Conservation (phyloP, 1,140 invertebrate species). For the Agrilus planipennis region DNA sequence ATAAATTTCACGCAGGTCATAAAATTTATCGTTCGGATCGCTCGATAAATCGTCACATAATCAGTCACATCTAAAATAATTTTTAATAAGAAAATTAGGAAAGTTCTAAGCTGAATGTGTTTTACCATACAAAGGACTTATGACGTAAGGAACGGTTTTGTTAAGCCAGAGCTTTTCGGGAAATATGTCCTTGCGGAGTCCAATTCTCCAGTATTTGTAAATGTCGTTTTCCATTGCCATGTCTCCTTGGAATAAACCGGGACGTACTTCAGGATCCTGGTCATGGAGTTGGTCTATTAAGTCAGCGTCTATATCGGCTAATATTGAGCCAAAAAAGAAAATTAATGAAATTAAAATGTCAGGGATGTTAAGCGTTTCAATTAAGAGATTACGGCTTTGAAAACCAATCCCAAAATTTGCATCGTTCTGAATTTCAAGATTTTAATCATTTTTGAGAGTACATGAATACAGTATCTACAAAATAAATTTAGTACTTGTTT, state of each 20-base stretch:
- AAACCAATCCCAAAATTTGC: no score
- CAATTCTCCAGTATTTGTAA: slow-evolving; percentile 44
- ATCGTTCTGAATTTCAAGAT: no score
- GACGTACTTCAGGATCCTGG: slow-evolving; percentile 52
- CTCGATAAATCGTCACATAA: slow-evolving; percentile 44
- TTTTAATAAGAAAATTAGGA: neutral
- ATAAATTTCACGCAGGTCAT: slow-evolving; percentile 51
- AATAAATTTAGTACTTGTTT: no score
- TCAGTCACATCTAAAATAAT: slow-evolving; percentile 39
- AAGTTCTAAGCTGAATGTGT: neutral
- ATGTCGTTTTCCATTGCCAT: slow-evolving; percentile 45
- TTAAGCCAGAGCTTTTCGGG: slow-evolving; percentile 50
- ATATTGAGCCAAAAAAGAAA: neutral
- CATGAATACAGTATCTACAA: no score
- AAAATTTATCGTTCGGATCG: slow-evolving; percentile 44
- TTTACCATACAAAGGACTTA: slow-evolving; percentile 47
- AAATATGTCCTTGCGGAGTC: slow-evolving; percentile 50
- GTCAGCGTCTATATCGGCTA: neutral
- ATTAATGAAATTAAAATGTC: neutral
- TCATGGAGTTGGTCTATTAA: slow-evolving; percentile 11
- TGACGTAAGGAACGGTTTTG: slow-evolving; percentile 45
- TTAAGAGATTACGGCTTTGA: no score
- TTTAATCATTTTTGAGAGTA: no score
- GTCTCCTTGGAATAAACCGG: slow-evolving; percentile 55
- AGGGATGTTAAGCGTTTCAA: no score